Conservation (phyloP, 2,113 vertebrate genomes). For the Campylomormyrus tamandua region DNA sequence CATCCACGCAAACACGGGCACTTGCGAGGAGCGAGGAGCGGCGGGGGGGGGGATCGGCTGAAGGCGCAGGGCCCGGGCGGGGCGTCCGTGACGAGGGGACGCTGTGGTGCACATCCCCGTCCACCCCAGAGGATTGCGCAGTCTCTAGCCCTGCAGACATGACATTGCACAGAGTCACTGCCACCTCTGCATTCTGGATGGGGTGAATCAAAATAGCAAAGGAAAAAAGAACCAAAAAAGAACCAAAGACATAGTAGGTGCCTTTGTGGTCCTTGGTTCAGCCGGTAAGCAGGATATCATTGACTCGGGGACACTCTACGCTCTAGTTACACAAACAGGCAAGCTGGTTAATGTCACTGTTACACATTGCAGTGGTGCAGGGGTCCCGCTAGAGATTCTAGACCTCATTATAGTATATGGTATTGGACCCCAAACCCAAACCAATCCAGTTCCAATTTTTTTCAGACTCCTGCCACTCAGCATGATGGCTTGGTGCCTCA, state of each 20-base stretch:
- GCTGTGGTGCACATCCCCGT: not conserved
- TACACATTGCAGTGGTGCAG: not conserved
- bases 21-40: not conserved
- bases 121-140: constrained; percentile 1
- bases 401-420: not conserved
- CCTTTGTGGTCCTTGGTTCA: not conserved
- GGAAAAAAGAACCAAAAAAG: not conserved
- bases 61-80: not conserved
- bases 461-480: not conserved
- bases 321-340: not conserved
- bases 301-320: not conserved
- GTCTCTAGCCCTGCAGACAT: not conserved
- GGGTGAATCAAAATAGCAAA: not conserved
- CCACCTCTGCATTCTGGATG: not conserved
- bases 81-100: not conserved
- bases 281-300: not conserved
- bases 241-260: not conserved
- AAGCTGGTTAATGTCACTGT: not conserved
- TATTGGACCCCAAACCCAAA: not conserved
- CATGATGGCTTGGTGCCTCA: not conserved
- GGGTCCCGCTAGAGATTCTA: not conserved
- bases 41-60: not conserved
- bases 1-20: not conserved
- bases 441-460: not conserved
- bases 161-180: not conserved